A percentile compares a stretch with the other conserved stretches of the same genome.
Conservation (phyloP, 2,113 vertebrate genomes). For the Acanthisitta chloris region DNA sequence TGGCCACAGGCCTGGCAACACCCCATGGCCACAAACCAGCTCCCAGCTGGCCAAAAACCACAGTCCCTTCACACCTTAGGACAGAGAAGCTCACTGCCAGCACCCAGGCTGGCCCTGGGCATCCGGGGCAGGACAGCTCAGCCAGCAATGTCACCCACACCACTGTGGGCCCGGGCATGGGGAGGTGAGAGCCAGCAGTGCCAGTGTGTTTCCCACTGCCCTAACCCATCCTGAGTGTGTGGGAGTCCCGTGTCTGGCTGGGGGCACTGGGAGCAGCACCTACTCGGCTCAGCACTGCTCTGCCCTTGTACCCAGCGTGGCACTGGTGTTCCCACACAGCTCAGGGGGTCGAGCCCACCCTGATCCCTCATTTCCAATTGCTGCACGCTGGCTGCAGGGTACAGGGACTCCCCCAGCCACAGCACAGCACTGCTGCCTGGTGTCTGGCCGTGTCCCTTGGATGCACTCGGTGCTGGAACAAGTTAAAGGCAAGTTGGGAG, state of each 20-base stretch:
- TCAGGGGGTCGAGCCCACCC: fast-evolving
- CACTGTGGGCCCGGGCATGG: fast-evolving
- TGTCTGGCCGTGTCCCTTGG: neutral
- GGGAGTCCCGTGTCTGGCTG: neutral
- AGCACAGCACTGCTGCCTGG: neutral
- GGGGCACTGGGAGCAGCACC: neutral
- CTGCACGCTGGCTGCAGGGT: neutral
- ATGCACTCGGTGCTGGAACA: neutral
- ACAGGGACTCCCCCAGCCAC: neutral
- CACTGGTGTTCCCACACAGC: fast-evolving
- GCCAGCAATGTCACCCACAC: fast-evolving
- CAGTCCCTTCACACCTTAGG: neutral
- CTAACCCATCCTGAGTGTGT: fast-evolving
- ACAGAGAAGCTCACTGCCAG: neutral
- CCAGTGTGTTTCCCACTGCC: neutral
- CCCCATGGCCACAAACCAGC: neutral
- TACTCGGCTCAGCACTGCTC: fast-evolving
- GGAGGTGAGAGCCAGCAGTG: neutral
- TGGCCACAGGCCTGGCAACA: neutral
- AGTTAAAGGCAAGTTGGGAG: neutral
- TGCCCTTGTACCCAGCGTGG: neutral
- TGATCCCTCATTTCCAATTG: neutral
- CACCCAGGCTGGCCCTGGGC: neutral
- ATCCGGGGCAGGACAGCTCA: neutral
- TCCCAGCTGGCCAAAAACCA: constrained; percentile 1